phyloP scores from a whole-genome alignment of 2,888 invertebrate species.

The Caradrina clavipalpis region DNA sequence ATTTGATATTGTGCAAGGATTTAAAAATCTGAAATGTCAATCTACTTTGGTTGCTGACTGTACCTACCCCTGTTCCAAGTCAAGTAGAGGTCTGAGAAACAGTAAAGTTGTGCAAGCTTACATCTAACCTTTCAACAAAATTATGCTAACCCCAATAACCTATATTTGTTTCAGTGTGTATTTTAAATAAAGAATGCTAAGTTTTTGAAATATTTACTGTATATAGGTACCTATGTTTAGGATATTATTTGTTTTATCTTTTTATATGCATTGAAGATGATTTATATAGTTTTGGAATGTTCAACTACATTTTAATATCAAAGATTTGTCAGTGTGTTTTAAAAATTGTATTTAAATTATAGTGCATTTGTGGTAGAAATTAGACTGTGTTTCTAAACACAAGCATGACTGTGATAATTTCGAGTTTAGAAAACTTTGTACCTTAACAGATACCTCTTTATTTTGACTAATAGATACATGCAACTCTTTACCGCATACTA shows the following conservation, averaged over 20 bases:
- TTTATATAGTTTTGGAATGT: conserved; percentile 49
- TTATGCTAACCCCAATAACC: conserved; percentile 11
- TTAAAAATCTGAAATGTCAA: too few relatives aligned
- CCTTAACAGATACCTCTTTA: conserved; percentile 17
- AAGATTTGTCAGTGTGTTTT: conserved; percentile 22
- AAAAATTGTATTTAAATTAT: conserved; percentile 12
- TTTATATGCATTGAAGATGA: conserved; percentile 9
- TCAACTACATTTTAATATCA: background rate
- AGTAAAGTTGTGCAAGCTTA: conserved; percentile 47
- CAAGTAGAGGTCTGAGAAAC: background rate
- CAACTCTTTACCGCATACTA: conserved; percentile 36
- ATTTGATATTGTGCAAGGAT: too few relatives aligned
- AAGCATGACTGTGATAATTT: conserved; percentile 60
- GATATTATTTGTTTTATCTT: background rate
- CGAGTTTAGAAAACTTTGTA: conserved; percentile 30
- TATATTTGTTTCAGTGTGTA: conserved; percentile 13
- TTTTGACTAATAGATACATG: conserved; percentile 39
- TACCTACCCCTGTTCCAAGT: background rate
- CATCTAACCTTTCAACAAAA: background rate
- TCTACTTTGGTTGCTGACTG: too few relatives aligned
- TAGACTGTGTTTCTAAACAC: conserved; percentile 34
- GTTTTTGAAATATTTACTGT: conserved; percentile 17
- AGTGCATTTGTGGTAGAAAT: conserved; percentile 51
- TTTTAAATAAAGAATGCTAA: conserved; percentile 2
- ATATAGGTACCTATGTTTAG: conserved; percentile 18